A percentile compares a stretch with the other conserved stretches of the same genome.
Conservation (phyloP, 2,113 vertebrate species). For the Mesitornis unicolor region DNA sequence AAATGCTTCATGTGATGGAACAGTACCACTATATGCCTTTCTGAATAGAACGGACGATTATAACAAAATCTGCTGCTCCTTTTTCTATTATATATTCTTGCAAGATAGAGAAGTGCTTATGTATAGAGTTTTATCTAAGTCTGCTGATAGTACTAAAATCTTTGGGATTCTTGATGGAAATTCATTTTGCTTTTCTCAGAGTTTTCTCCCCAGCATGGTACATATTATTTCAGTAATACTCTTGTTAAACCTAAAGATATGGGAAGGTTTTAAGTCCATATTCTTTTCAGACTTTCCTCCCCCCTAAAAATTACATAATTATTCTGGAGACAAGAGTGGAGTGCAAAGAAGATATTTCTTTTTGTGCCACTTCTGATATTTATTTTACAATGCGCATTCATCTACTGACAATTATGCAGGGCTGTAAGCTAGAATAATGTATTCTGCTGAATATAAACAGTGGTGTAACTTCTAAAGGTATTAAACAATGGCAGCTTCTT, state of each 20-base stretch:
- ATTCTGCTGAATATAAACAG: conserved; percentile 43
- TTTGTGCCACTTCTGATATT: conserved; percentile 12
- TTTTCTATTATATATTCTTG: conserved; percentile 9
- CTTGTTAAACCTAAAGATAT: neutral
- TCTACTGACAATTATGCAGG: conserved; percentile 8
- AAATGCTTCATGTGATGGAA: conserved; percentile 4
- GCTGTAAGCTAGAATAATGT: neutral
- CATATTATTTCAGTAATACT: neutral
- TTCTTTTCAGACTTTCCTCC: neutral
- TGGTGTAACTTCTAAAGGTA: neutral
- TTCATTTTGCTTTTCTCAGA: conserved; percentile 29
- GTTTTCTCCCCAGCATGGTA: neutral
- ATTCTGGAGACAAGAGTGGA: neutral
- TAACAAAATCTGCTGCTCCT: conserved; percentile 32
- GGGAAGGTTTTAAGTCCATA: neutral
- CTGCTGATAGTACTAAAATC: conserved; percentile 61
- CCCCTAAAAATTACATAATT: neutral
- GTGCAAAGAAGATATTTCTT: neutral
- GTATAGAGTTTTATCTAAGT: conserved; percentile 39
- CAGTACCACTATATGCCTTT: neutral
- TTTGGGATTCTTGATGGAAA: conserved; percentile 49
- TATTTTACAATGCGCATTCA: conserved; percentile 6
- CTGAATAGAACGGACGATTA: conserved; percentile 41
- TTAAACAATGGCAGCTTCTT: conserved; percentile 30
- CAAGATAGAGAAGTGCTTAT: conserved; percentile 48